These are phyloP conservation scores for Lepidurus arcticus DNA, from an alignment of 1,140 invertebrate genomes.

Conservation along the genomic window DNA sequence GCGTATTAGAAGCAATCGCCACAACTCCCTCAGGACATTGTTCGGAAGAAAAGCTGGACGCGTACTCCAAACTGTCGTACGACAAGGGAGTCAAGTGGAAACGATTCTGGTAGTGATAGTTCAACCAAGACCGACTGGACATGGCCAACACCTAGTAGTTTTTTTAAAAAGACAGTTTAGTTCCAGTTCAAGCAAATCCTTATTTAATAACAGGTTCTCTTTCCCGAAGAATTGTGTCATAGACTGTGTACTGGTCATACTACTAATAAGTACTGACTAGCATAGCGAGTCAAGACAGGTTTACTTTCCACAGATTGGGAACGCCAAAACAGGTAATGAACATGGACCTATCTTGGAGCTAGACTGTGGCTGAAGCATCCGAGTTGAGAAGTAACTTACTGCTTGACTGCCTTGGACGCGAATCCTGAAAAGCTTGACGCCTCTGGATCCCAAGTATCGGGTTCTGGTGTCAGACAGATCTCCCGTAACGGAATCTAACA, in stretches of 20 bases:
- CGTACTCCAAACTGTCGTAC: constrained; percentile 94
- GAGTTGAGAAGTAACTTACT: constrained; percentile 50
- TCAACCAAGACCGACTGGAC: constrained; percentile 95
- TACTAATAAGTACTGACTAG: not conserved
- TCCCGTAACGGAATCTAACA: constrained; percentile 92
- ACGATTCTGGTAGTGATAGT: constrained; percentile 96
- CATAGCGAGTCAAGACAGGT: not conserved
- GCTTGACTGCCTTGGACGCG: constrained; percentile 92
- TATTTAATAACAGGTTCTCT: not conserved
- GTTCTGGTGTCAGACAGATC: constrained; percentile 95
- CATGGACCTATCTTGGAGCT: not conserved
- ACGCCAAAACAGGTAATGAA: not conserved
- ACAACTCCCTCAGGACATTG: constrained; percentile 99
- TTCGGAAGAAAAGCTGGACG: constrained; percentile 95
- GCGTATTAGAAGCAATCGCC: constrained; percentile 94
- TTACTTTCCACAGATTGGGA: not conserved
- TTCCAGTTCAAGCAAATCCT: not conserved
- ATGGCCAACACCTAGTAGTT: constrained; percentile 73
- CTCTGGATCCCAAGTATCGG: constrained; percentile 86
- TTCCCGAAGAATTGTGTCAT: not conserved
- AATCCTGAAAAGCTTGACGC: constrained; percentile 94
- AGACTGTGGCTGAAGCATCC: not conserved
- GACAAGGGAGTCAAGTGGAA: constrained; percentile 94
- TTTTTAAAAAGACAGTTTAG: not conserved
- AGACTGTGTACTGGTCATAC: not conserved